Conservation (phyloP, 2,113 vertebrate genomes). For the Dissostichus mawsoni region DNA sequence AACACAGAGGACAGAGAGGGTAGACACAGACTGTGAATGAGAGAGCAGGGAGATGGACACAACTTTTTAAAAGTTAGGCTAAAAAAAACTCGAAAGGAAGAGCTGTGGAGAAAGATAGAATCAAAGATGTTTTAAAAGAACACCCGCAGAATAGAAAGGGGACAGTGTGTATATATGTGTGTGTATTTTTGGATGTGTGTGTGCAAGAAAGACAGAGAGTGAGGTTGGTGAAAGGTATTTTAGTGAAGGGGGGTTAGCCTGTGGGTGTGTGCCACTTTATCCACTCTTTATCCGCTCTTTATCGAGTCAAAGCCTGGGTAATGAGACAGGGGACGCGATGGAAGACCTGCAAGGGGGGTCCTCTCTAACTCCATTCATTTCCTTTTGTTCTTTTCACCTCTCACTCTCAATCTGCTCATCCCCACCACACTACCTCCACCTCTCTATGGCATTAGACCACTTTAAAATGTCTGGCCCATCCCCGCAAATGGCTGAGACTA, state of each 20-base stretch:
- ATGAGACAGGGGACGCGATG: conserved; percentile 80
- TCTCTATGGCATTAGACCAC: conserved; percentile 72
- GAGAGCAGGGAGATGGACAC: conserved; percentile 59
- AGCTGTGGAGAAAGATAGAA: conserved; percentile 51
- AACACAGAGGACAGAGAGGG: conserved; percentile 68
- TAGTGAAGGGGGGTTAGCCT: conserved; percentile 34
- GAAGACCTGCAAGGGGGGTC: conserved; percentile 72
- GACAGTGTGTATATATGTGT: conserved; percentile 37
- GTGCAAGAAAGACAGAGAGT: conserved; percentile 29
- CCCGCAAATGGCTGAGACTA: conserved; percentile 65
- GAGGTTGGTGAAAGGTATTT: conserved; percentile 57
- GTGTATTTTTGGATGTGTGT: conserved; percentile 45
- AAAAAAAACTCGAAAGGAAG: conserved; percentile 52
- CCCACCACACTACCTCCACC: conserved; percentile 53
- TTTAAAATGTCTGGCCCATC: conserved; percentile 71
- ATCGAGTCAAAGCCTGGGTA: conserved; percentile 80
- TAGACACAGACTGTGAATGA: conserved; percentile 56
- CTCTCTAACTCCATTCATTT: conserved; percentile 68
- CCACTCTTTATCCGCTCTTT: conserved; percentile 81
- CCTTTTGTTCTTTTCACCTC: conserved; percentile 73
- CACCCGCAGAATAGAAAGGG: conserved; percentile 19
- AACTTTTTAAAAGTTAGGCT: conserved; percentile 75
- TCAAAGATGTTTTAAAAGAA: conserved; percentile 51
- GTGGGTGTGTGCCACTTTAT: conserved; percentile 75
- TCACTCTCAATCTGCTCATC: conserved; percentile 69